Conservation (phyloP, 2,797 vertebrate species). For the Eulemur coronatus region DNA sequence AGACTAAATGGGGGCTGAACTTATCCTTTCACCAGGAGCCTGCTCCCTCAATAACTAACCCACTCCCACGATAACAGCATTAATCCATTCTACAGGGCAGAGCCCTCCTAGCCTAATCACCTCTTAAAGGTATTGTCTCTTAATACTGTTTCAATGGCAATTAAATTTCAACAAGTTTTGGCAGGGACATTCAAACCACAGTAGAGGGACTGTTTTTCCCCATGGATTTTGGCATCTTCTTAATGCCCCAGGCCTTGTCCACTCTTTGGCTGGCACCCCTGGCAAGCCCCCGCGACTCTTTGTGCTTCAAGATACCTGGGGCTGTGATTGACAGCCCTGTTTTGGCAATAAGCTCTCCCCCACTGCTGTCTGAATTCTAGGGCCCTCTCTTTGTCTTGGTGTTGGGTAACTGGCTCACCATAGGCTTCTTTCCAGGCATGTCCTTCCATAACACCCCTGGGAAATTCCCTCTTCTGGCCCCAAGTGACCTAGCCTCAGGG, state of each 20-base stretch:
- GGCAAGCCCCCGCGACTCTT: background rate
- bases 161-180: background rate
- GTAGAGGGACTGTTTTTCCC: background rate
- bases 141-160: background rate
- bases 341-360: background rate
- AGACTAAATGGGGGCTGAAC: background rate
- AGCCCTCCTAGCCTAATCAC: background rate
- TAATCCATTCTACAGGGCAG: background rate
- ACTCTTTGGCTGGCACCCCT: background rate
- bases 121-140: background rate
- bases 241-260: too few relatives aligned
- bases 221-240: too few relatives aligned
- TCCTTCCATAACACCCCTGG: background rate
- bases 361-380: background rate
- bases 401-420: background rate
- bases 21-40: background rate
- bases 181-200: background rate
- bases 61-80: background rate
- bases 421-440: background rate
- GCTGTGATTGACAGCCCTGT: too few relatives aligned
- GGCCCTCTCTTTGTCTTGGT: background rate
- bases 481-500: background rate
- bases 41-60: background rate
- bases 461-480: background rate
- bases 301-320: background rate